Conservation (phyloP, 2,888 invertebrate genomes). For the Netelia virgata region DNA sequence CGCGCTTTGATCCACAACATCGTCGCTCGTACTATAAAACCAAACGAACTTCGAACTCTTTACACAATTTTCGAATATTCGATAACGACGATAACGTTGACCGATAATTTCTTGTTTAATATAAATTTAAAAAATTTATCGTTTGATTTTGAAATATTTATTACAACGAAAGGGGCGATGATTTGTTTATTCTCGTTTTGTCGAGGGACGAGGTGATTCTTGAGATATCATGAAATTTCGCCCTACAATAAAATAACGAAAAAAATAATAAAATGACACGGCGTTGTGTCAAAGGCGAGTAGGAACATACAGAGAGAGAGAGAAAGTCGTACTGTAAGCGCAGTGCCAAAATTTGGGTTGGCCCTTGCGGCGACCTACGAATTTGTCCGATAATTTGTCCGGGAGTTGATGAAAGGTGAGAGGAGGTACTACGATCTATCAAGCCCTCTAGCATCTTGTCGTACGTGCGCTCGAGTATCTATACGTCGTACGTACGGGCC, state of each 20-base stretch:
- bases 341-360: conserved; percentile 49
- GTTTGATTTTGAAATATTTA: too few relatives aligned
- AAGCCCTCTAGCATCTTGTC: conserved; percentile 14
- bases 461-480: background rate
- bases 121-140: too few relatives aligned
- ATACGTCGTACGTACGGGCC: background rate
- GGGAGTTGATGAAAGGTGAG: conserved; percentile 64
- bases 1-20: background rate
- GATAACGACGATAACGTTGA: too few relatives aligned
- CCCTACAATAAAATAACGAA: too few relatives aligned
- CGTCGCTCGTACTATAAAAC: too few relatives aligned
- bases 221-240: too few relatives aligned
- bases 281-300: background rate
- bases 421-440: conserved; percentile 54
- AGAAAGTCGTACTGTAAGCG: conserved; percentile 44
- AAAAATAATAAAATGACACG: background rate
- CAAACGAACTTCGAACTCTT: background rate
- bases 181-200: too few relatives aligned
- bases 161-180: too few relatives aligned
- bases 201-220: too few relatives aligned
- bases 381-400: conserved; percentile 65
- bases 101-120: too few relatives aligned
- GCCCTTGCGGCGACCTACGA: conserved; percentile 53
- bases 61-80: too few relatives aligned
- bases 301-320: background rate